Conservation (phyloP, 2,797 vertebrate genomes). For the Acanthornis magna region DNA sequence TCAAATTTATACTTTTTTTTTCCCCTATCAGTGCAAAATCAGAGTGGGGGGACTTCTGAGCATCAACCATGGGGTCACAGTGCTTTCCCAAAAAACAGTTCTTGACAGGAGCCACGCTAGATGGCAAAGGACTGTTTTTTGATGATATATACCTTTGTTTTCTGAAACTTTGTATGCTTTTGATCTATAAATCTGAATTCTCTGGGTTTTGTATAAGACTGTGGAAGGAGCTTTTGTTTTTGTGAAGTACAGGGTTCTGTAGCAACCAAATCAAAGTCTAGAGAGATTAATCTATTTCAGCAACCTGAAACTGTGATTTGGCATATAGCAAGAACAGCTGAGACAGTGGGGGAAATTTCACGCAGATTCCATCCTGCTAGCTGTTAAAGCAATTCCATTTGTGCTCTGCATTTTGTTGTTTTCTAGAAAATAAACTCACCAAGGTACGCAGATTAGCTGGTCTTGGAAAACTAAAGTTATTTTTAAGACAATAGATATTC, state of each 20-base stretch:
- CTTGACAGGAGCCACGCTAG: not conserved
- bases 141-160: not conserved
- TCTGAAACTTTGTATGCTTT: not conserved
- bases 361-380: not conserved
- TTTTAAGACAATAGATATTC: not conserved
- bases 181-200: not conserved
- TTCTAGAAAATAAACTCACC: not conserved
- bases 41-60: not conserved
- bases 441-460: not conserved
- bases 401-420: not conserved
- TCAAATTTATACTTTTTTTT: not conserved
- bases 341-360: conserved; percentile 2
- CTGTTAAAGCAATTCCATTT: conserved; percentile 11
- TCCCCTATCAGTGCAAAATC: not conserved
- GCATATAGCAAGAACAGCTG: conserved; percentile 3
- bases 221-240: not conserved
- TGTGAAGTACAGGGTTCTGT: not conserved
- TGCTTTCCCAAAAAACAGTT: not conserved
- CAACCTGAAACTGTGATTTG: not conserved
- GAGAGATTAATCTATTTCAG: not conserved
- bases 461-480: not conserved
- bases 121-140: not conserved
- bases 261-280: not conserved
- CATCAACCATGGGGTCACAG: not conserved
- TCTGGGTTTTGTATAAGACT: not conserved